Evolutionary conservation across 2,888 invertebrate species (phyloP).

Genomic region (Dendrolimus pini): DNA sequence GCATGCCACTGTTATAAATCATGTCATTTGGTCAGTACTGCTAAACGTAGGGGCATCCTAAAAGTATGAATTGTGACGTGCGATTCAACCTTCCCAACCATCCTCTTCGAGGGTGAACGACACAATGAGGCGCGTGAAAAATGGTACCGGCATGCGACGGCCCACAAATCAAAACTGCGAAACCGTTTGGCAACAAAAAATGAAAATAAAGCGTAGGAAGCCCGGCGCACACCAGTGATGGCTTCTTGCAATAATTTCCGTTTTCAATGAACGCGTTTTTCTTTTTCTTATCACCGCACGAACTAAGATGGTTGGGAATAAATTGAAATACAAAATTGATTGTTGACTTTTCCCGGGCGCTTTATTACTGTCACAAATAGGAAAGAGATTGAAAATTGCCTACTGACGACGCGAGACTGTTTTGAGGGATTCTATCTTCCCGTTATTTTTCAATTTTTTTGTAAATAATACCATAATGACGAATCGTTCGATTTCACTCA

Average conservation of each 20-base stretch:
- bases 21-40: no score
- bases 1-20: no score
- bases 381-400: constrained; percentile 73
- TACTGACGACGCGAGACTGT: constrained; percentile 34
- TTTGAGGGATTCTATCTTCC: constrained; percentile 34
- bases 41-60: constrained; percentile 9
- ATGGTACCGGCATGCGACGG: constrained; percentile 44
- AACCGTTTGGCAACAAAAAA: constrained; percentile 40
- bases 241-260: constrained; percentile 77
- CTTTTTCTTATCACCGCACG: constrained; percentile 74
- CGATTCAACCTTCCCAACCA: constrained; percentile 35
- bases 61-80: constrained; percentile 39
- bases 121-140: constrained; percentile 63
- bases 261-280: constrained; percentile 72
- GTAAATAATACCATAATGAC: constrained; percentile 1
- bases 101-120: constrained; percentile 41
- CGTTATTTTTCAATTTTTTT: constrained; percentile 7
- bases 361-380: constrained; percentile 77
- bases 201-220: constrained; percentile 45
- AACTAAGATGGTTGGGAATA: constrained; percentile 75
- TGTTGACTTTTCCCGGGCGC: constrained; percentile 74
- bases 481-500: constrained; percentile 3
- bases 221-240: constrained; percentile 66
- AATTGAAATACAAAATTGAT: constrained; percentile 78
- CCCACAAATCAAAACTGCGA: constrained; percentile 62